Percentiles rank a stretch among this genome's conserved stretches.
These are phyloP conservation scores for Baccha elongata DNA, from an alignment of 2,888 invertebrate species.

Conservation along the genomic window DNA sequence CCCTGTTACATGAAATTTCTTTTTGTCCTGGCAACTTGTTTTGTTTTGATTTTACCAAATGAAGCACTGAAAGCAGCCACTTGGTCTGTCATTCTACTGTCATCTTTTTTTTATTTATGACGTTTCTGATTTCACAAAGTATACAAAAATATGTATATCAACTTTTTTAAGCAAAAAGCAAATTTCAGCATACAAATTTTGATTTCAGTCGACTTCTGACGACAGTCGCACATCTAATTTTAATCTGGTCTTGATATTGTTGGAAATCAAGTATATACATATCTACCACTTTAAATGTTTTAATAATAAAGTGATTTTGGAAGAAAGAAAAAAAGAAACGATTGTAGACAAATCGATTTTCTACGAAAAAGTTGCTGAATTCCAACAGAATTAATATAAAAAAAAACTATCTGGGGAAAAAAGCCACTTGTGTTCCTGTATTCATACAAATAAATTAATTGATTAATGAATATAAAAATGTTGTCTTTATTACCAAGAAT, in stretches of 20 bases:
- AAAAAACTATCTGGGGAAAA: no score
- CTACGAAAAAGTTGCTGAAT: not conserved
- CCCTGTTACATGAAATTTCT: slow-evolving; percentile 12
- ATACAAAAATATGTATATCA: slow-evolving; percentile 32
- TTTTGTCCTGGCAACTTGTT: slow-evolving; percentile 26
- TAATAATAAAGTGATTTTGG: not conserved
- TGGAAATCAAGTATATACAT: slow-evolving; percentile 9
- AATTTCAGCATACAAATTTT: not conserved
- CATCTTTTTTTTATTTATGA: slow-evolving; percentile 2
- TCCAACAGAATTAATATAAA: not conserved
- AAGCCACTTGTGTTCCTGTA: no score
- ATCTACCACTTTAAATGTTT: not conserved
- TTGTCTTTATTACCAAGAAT: not conserved
- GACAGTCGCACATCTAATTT: slow-evolving; percentile 31
- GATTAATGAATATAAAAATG: not conserved
- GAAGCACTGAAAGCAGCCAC: slow-evolving; percentile 25
- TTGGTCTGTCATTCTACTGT: slow-evolving; percentile 28
- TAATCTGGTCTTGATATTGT: slow-evolving; percentile 6
- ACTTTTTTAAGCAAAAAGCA: slow-evolving; percentile 3
- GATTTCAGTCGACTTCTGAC: slow-evolving; percentile 8
- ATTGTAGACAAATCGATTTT: slow-evolving; percentile 24
- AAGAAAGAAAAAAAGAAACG: not conserved
- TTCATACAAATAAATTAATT: not conserved
- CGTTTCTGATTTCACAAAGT: slow-evolving; percentile 12
- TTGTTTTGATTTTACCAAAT: slow-evolving; percentile 18